Conservation (phyloP, 2,888 invertebrate species). For the Amphiduros pacificus region DNA sequence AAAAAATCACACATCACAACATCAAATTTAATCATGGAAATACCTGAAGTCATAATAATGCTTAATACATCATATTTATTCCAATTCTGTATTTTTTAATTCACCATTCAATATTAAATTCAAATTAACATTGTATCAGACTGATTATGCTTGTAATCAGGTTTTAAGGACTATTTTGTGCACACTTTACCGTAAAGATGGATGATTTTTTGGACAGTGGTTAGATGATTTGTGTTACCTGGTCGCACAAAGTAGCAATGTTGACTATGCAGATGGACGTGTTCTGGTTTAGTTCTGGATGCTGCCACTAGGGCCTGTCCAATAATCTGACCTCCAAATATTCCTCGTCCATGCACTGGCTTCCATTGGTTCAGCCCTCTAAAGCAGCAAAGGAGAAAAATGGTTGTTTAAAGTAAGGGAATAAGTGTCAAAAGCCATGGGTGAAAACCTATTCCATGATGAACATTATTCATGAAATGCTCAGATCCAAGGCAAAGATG, state of each 20-base stretch:
- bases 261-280: slow-evolving; percentile 57
- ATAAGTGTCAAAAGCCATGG: no score
- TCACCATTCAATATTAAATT: no score
- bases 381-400: background rate
- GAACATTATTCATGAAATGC: no score
- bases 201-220: no score
- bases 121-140: no score
- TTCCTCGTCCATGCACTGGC: slow-evolving; percentile 39
- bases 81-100: background rate
- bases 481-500: no score
- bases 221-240: slow-evolving; percentile 1
- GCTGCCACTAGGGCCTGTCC: slow-evolving; percentile 60
- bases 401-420: no score
- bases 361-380: slow-evolving; percentile 41
- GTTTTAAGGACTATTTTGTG: no score
- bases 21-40: background rate
- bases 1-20: background rate
- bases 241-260: slow-evolving; percentile 59
- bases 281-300: slow-evolving; percentile 52
- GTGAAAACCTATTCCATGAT: no score
- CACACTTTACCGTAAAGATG: no score
- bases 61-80: background rate
- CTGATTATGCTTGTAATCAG: no score
- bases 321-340: slow-evolving; percentile 60
- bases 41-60: background rate